Evolutionary conservation across 2,113 vertebrate species (phyloP).

Genomic region (Phaethornis superciliosus): DNA sequence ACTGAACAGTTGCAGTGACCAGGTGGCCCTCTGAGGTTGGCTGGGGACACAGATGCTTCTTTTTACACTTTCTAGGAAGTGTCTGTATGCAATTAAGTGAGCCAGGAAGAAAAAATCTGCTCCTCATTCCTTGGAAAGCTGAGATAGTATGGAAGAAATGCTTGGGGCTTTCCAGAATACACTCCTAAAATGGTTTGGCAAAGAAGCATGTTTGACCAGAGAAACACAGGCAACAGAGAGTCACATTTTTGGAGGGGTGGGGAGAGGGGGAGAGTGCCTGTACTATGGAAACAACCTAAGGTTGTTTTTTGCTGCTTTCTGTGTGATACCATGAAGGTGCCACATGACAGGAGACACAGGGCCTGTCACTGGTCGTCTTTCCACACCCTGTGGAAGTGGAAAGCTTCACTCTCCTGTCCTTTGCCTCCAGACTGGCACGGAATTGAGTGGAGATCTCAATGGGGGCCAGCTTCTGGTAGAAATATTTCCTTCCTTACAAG

Average conservation of each 20-base stretch:
- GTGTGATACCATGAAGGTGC: neutral
- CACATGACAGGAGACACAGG: accelerated
- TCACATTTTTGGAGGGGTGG: neutral
- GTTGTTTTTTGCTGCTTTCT: neutral
- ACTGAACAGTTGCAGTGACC: slow-evolving; percentile 17
- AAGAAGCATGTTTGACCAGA: neutral
- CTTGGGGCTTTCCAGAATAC: neutral
- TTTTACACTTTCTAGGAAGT: slow-evolving; percentile 66
- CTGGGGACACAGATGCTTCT: slow-evolving; percentile 39
- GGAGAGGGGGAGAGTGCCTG: neutral
- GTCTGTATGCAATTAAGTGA: neutral
- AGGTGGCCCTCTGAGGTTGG: slow-evolving; percentile 33
- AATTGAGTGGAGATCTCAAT: neutral
- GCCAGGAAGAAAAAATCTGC: neutral
- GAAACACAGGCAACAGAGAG: neutral
- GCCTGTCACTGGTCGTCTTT: neutral
- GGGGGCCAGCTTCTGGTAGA: neutral
- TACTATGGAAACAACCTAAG: neutral
- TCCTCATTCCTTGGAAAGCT: slow-evolving; percentile 36
- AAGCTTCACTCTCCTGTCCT: neutral
- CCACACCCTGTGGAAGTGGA: neutral
- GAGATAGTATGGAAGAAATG: slow-evolving; percentile 4
- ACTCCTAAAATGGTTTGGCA: neutral
- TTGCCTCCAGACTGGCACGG: neutral
- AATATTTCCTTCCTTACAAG: neutral